These are phyloP conservation scores for Caenorhabditis macrosperma DNA, from an alignment of 2,888 invertebrate genomes.

Conservation along the genomic window DNA sequence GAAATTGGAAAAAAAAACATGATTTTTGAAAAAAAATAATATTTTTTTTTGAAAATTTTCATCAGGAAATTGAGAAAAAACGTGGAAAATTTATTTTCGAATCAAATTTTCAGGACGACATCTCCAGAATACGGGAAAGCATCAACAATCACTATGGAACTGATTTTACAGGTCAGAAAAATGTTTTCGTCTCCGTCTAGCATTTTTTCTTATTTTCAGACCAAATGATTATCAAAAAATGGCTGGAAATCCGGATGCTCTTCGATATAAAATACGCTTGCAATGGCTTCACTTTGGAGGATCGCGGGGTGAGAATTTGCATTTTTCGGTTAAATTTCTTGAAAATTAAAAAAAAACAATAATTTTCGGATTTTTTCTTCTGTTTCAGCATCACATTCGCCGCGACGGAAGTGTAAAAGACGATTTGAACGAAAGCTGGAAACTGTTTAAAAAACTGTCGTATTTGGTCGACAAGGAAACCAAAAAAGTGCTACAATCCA, in stretches of 20 bases:
- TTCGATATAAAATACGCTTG: slow-evolving; percentile 28
- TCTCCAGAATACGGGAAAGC: no score
- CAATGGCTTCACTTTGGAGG: slow-evolving; percentile 34
- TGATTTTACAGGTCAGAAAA: no score
- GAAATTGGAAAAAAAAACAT: no score
- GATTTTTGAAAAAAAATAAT: no score
- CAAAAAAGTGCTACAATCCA: no score
- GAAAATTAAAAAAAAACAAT: background rate
- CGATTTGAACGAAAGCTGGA: slow-evolving; percentile 34
- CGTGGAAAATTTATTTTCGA: no score
- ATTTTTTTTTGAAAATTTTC: no score
- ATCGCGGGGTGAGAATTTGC: slow-evolving; percentile 32
- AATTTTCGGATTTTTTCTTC: no score
- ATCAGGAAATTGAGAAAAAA: no score
- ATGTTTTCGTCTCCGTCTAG: no score
- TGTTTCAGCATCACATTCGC: slow-evolving; percentile 24
- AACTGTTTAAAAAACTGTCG: slow-evolving; percentile 6
- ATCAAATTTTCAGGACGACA: no score
- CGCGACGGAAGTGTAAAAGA: slow-evolving; percentile 37
- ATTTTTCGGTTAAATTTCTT: background rate
- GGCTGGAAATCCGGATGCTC: slow-evolving; percentile 23
- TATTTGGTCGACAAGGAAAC: slow-evolving; percentile 18
- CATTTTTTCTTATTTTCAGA: slow-evolving; percentile 14
- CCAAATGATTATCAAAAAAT: slow-evolving; percentile 13
- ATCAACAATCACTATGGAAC: no score